Base-by-base conservation (phyloP, 2,888 invertebrate genomes). In the Synanthedon formicaeformis region DNA sequence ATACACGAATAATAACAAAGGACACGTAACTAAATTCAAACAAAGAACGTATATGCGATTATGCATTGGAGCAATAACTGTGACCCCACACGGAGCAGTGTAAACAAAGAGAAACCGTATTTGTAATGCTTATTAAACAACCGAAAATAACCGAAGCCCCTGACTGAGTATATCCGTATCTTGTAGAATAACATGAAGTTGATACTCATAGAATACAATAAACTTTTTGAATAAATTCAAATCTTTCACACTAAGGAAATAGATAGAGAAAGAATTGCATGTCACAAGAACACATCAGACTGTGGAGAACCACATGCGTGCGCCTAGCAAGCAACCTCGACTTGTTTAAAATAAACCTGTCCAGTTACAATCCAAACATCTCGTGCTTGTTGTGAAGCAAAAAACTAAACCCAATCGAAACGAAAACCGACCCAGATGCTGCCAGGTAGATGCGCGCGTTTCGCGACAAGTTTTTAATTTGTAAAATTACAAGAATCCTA, bases 331-430 rank as follows among this genome's bases (percentile, higher is more conserved):
- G 58, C 60, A 56, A 58, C 57, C 51, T 56, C 64, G 71, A 73
- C 70, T 67, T 67, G 71, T 74, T 74, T 65, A 65, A 67, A 68
- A 67, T 61, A 73, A 71, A 75, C 75, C 71, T 66, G 73, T 67
- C 67, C 65, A 65, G 66, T 63, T 66, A 68, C 69, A 65, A 73
- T 73, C 69, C 65, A 69, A 70, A 66, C 60, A 68, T 66, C 66
- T 67, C 63, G 60, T 63, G 57, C 62, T 64, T 58, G 52, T 55
- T 45, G 58, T 54, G 60, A 60, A 60, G 62, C 63, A 65, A 66
- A 69, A 72, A 69, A 71, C 49, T 50, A 14, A 72, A 73, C 67
- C 58, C 56, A 60, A 57, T 54, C 51, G 54, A 60, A 59, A 61
- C 51, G 54, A 60, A 59, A 61, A 58, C 58, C 57, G 62, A 70